Base-by-base conservation (phyloP, 2,888 invertebrate species). In the Nudaria mundana region DNA sequence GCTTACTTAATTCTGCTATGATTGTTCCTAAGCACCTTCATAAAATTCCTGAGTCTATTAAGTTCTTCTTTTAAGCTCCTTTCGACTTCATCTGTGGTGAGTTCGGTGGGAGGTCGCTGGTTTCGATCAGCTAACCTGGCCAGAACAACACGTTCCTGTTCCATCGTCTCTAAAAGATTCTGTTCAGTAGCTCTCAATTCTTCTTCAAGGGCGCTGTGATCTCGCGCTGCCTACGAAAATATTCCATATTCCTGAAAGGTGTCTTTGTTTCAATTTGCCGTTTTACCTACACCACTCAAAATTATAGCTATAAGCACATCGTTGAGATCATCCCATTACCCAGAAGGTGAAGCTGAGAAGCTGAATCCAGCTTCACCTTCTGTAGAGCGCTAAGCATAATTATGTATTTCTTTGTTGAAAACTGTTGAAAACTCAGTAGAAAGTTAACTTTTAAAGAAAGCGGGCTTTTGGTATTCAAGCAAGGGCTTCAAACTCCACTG, bases 121-220 rank as follows among this genome's bases (percentile, higher is more conserved):
- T 89, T 87, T 20, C 94, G 89, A 69, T 94, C 94, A 56, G 93
- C 93, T 33, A 95, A 77, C 51, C 95, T 90, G 0, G 94, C 93
- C 72, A 94, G 92, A 3, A 93, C 92, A 38, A 95, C 77, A 60
- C 94, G 93, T 49, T 93, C 87, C 25, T 92, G 91, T 49, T 94
- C 92, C 55, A 90, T 91, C 60, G 94, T 94, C 25, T 91, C 91
- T 31, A 91, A 56, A n/a, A 94, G 74, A 13, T 93, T 92, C 46
- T 91, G 90, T 67, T 94, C 94, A 23, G 95, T 76, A 10, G 90
- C 86, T 18, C 81, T 71, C 43, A 95, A 90, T 76, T 96, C 95
- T 63, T 91, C 92, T 43, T 90, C 84, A 37, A 95, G 76, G 42
- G 91, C 90, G 41, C 92, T 92, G 82, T 94, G 93, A 77, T 96